Evolutionary conservation across 2,113 vertebrate species (phyloP).

Genomic region (Lanius collurio): DNA sequence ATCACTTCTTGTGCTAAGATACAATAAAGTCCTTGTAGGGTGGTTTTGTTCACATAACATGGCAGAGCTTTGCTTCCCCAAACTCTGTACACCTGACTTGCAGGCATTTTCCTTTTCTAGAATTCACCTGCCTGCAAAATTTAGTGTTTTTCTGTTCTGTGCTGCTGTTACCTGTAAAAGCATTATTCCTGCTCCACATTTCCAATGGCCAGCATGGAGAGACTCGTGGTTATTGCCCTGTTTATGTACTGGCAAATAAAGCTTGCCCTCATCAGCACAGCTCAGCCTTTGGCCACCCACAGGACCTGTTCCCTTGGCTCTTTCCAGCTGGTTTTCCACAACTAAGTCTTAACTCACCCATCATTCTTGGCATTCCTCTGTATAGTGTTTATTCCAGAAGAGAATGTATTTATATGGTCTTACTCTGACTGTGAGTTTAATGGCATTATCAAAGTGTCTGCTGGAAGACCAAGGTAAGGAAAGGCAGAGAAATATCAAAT

Average conservation of each 20-base stretch:
- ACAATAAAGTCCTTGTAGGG: not conserved
- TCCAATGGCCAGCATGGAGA: not conserved
- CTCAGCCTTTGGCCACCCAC: not conserved
- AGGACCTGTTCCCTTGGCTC: not conserved
- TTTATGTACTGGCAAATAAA: not conserved
- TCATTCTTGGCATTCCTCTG: not conserved
- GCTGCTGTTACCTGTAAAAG: not conserved
- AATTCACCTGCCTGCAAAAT: not conserved
- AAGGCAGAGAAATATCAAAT: not conserved
- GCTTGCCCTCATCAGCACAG: not conserved
- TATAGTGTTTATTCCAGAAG: not conserved
- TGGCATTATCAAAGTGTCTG: not conserved
- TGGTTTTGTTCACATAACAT: not conserved
- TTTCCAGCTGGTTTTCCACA: not conserved
- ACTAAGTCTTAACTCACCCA: not conserved
- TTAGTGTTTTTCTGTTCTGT: not conserved
- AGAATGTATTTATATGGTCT: not conserved
- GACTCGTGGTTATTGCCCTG: not conserved
- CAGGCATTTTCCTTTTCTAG: not conserved
- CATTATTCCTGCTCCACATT: not conserved
- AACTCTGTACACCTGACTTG: not conserved
- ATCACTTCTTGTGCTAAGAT: not conserved
- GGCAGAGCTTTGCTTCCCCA: not conserved
- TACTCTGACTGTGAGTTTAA: not conserved
- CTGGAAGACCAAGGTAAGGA: not conserved